phyloP scores from a whole-genome alignment of 23 tunicate genomes.

The Ascidia mentula region DNA sequence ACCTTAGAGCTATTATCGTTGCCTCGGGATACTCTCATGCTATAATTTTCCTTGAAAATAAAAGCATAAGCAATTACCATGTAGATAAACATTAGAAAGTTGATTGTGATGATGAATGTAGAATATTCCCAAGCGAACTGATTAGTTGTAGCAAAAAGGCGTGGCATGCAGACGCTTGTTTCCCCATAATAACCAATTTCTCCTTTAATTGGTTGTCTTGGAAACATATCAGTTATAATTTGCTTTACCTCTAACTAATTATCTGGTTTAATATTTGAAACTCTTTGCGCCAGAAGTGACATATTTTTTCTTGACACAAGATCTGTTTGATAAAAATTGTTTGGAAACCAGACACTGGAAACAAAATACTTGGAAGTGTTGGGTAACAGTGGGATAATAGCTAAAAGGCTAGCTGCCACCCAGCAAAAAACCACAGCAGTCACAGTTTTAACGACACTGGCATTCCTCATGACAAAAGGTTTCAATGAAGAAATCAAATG shows the following conservation, averaged over 20 bases:
- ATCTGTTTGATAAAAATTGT: neutral
- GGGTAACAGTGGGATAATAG: neutral
- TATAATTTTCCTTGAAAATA: neutral
- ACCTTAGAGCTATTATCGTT: neutral
- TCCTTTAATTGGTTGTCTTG: neutral
- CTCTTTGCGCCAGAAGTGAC: neutral
- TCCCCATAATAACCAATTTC: conserved; percentile 26
- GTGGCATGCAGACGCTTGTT: conserved; percentile 31
- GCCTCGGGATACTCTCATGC: neutral
- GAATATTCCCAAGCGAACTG: conserved; percentile 16
- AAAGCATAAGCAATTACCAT: conserved; percentile 10
- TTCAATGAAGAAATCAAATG: neutral
- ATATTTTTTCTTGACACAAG: neutral
- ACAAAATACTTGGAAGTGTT: neutral
- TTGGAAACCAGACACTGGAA: neutral
- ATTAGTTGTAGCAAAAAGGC: neutral
- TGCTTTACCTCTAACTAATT: neutral
- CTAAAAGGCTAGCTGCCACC: neutral
- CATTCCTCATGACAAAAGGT: neutral
- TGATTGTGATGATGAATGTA: conserved; percentile 13
- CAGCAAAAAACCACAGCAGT: neutral
- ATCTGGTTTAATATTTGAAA: neutral
- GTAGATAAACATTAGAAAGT: conserved; percentile 24
- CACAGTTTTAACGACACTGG: neutral
- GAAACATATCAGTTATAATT: neutral